phyloP scores from a whole-genome alignment of 1,140 invertebrate species.

The Drosophila leontia region DNA sequence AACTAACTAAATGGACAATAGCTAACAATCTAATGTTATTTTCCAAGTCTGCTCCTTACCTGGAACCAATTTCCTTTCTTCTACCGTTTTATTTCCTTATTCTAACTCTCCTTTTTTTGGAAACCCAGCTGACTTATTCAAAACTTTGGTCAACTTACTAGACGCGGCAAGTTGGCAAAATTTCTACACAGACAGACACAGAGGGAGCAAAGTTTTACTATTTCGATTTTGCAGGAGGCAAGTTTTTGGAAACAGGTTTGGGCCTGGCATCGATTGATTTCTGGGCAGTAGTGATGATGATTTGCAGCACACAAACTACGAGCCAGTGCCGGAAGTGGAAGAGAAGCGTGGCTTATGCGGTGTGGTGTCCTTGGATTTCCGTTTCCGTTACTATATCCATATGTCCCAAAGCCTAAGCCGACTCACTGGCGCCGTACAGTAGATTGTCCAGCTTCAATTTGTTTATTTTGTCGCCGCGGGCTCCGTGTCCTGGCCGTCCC shows the following conservation, averaged over 20 bases:
- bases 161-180: slow-evolving; percentile 69
- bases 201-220: slow-evolving; percentile 3
- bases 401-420: slow-evolving; percentile 32
- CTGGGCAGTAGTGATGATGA: slow-evolving; percentile 53
- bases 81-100: slow-evolving; percentile 3
- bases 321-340: slow-evolving; percentile 35
- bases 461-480: slow-evolving; percentile 85
- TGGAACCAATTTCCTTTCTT: slow-evolving; percentile 17
- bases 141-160: slow-evolving; percentile 75
- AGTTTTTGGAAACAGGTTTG: slow-evolving; percentile 17
- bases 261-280: slow-evolving; percentile 58
- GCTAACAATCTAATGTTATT: slow-evolving; percentile 22
- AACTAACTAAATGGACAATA: slow-evolving; percentile 44
- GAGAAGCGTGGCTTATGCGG: not conserved
- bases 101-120: not conserved
- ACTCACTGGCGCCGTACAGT: slow-evolving; percentile 70
- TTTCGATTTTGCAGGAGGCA: slow-evolving; percentile 5
- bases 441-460: slow-evolving; percentile 84
- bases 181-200: slow-evolving; percentile 20
- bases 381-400: not conserved
- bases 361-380: not conserved
- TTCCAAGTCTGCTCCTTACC: slow-evolving; percentile 6
- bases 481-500: slow-evolving; percentile 89
- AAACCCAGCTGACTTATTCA: slow-evolving; percentile 20
- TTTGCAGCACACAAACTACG: slow-evolving; percentile 58